Percentiles rank a stretch among this genome's conserved stretches.
phyloP scores from a whole-genome alignment of 2,113 vertebrate genomes.

The Hylia prasina region DNA sequence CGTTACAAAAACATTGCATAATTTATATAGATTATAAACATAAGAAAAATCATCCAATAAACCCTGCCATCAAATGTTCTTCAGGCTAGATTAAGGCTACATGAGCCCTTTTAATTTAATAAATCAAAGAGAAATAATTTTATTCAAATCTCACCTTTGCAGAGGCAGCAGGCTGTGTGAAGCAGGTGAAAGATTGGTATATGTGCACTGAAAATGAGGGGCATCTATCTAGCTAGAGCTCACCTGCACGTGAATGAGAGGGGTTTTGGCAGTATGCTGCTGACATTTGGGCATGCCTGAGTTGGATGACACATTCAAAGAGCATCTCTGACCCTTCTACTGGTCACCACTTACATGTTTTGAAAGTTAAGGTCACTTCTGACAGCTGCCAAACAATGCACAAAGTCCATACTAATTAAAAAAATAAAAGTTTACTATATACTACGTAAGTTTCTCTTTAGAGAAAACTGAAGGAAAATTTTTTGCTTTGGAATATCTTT shows the following conservation, averaged over 20 bases:
- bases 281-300: neutral
- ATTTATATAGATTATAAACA: conserved; percentile 40
- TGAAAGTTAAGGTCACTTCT: neutral
- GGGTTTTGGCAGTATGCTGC: neutral
- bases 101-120: conserved; percentile 5
- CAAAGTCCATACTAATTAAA: neutral
- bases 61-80: neutral
- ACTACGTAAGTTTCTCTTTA: neutral
- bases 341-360: neutral
- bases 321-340: neutral
- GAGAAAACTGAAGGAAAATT: neutral
- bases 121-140: neutral
- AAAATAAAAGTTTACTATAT: neutral
- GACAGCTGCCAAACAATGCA: neutral
- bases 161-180: neutral
- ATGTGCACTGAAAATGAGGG: neutral
- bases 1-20: conserved; percentile 40
- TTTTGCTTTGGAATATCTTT: neutral
- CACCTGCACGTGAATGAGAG: neutral
- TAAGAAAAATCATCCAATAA: conserved; percentile 20
- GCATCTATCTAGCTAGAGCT: neutral
- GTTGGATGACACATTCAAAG: accelerated
- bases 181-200: neutral
- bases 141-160: neutral
- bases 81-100: neutral